These are phyloP conservation scores for Chalcis sispes DNA, from an alignment of 2,888 invertebrate species.

Conservation along the genomic window DNA sequence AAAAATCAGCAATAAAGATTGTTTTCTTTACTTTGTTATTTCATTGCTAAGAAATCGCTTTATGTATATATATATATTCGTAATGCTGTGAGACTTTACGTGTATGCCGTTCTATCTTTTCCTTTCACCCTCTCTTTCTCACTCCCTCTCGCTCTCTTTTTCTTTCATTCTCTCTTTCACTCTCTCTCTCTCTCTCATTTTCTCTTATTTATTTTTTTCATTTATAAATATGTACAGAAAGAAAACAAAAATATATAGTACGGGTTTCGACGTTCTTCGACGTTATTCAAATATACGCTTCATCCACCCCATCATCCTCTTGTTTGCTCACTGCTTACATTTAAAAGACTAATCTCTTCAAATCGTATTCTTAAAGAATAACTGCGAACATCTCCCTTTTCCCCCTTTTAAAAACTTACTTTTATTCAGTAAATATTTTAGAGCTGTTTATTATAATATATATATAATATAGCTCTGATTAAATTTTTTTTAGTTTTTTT, in stretches of 20 bases:
- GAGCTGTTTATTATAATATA: too few relatives aligned
- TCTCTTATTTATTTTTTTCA: slow-evolving; percentile 41
- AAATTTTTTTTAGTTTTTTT: too few relatives aligned
- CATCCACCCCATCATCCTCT: slow-evolving; percentile 14
- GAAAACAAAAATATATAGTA: slow-evolving; percentile 54
- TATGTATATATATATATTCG: slow-evolving; percentile 41
- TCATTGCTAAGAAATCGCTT: slow-evolving; percentile 44
- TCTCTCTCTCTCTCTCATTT: slow-evolving; percentile 22
- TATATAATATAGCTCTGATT: too few relatives aligned
- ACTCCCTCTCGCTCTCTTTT: slow-evolving; percentile 13
- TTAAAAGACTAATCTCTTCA: slow-evolving; percentile 40
- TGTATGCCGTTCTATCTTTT: slow-evolving; percentile 1
- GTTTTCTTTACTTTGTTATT: slow-evolving; percentile 20
- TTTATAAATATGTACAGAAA: slow-evolving; percentile 58
- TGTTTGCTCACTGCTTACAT: slow-evolving; percentile 33
- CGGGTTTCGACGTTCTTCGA: slow-evolving; percentile 39
- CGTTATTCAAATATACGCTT: slow-evolving; percentile 26
- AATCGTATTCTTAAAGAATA: slow-evolving; percentile 46
- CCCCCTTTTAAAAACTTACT: slow-evolving; percentile 11
- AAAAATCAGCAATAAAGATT: slow-evolving; percentile 25
- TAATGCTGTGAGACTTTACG: slow-evolving; percentile 41
- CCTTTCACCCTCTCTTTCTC: neutral
- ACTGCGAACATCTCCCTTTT: neutral
- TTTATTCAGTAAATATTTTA: slow-evolving; percentile 4
- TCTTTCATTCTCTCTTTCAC: slow-evolving; percentile 17